A percentile compares a stretch with the other conserved stretches of the same genome.
Conservation (phyloP, 2,113 vertebrate species). For the Hepsetus odoe region DNA sequence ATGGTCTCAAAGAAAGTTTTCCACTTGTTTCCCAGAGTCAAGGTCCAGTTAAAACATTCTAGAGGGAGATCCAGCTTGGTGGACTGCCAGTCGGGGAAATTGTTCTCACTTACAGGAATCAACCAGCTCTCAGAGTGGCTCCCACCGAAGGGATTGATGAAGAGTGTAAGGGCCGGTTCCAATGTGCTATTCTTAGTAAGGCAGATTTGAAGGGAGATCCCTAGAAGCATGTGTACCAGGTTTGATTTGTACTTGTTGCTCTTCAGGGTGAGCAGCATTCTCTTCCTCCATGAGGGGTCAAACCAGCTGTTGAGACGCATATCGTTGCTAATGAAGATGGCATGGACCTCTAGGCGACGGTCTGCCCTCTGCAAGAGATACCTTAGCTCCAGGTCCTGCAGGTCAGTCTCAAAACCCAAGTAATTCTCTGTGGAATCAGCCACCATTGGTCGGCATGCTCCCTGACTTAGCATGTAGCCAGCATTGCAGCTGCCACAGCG, state of each 20-base stretch:
- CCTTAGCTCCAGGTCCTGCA: conserved; percentile 92
- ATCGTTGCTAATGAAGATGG: conserved; percentile 98
- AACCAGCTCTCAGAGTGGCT: conserved; percentile 99
- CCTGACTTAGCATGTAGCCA: conserved; percentile 88
- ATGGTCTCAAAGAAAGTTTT: conserved; percentile 98
- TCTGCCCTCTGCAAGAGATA: conserved; percentile 91
- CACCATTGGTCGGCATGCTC: conserved; percentile 88
- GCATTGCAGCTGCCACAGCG: conserved; percentile 91
- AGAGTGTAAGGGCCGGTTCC: conserved; percentile 91
- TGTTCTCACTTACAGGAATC: conserved; percentile 89
- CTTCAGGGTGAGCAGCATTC: conserved; percentile 95
- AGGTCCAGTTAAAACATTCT: conserved; percentile 96
- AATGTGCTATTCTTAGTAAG: conserved; percentile 97
- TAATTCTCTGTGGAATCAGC: conserved; percentile 96
- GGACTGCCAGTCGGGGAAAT: conserved; percentile 93
- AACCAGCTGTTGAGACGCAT: conserved; percentile 99
- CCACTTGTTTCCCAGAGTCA: conserved; percentile 96
- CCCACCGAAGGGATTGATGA: conserved; percentile 94
- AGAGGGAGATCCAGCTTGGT: conserved; percentile 91
- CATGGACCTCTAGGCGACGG: conserved; percentile 90
- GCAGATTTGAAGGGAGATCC: conserved; percentile 94
- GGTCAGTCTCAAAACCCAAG: conserved; percentile 93
- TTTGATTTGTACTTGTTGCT: conserved; percentile 99
- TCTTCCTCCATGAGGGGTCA: conserved; percentile 93
- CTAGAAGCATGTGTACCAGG: conserved; percentile 95